Base-by-base conservation (phyloP, 37 sponge, comb jelly and placozoan genomes). In the Cliona cf. orientalis region DNA sequence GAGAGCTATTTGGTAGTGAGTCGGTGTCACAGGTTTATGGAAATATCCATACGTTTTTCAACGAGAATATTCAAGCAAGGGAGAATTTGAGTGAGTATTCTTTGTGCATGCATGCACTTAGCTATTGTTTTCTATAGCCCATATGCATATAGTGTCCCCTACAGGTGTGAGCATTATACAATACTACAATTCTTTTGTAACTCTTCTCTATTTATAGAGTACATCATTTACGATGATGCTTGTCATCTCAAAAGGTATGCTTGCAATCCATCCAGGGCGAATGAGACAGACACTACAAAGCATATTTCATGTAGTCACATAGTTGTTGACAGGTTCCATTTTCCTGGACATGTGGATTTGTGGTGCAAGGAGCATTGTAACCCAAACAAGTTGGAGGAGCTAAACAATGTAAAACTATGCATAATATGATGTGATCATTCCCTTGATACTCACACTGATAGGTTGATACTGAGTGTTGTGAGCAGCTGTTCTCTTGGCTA, bases 401-500 rank as follows among this genome's bases (percentile, higher is more conserved):
- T 72, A 38, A 45, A 72, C 6, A 72, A 72, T 12, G 74, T 72
- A 9, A 11, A 36, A 21, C 6, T 38, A 58, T 58, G 17, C 5
- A 29, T 58, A 58, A 28, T 12, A 73, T 73, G 34, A 9, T 39
- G 36, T 39, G 36, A 21, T 17, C 42, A 12, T 23, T 58, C 35
- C 32, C 45, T 67, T 43, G 44, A 1, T 68, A 26, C 22, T 3
- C 26, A 3, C 12, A 46, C n/a, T n/a, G 21, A 46, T 55, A 85
- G 85, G 85, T 85, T 0, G 76, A 85, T 64, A 85, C 79, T 1
- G 86, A 85, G 38, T 42, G 69, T 2, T 85, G 86, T 58, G 79
- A 85, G 59, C 86, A 85, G n/a, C 63, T 66, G 2, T 85, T 85
- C 35, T 85, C 86, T 0, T 85, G 86, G 79, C 64, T 85, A 9